Percentiles rank a stretch among this genome's conserved stretches.
These are phyloP conservation scores for Heteropelma amictum DNA, from an alignment of 2,888 invertebrate species.

Conservation along the genomic window DNA sequence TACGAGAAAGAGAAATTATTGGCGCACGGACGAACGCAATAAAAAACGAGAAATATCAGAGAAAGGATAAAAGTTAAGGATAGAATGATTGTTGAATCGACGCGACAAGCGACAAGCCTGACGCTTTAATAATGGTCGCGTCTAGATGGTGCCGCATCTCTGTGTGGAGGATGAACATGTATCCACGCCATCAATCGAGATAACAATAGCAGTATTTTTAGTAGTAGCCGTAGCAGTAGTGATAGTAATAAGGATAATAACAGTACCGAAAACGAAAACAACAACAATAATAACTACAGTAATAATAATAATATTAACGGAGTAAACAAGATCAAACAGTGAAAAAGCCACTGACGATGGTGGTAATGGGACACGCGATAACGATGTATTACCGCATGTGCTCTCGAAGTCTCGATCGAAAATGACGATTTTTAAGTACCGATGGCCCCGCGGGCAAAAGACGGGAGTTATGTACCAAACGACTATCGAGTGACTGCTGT, in stretches of 20 bases:
- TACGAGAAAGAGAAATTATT: slow-evolving; percentile 31
- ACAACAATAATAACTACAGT: slow-evolving; percentile 44
- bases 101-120: not conserved
- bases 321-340: slow-evolving; percentile 30
- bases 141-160: too few relatives aligned
- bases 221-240: slow-evolving; percentile 42
- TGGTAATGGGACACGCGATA: slow-evolving; percentile 17
- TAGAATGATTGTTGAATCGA: too few relatives aligned
- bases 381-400: not conserved
- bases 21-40: not conserved
- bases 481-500: slow-evolving; percentile 43
- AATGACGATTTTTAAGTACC: too few relatives aligned
- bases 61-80: too few relatives aligned
- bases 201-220: slow-evolving; percentile 60
- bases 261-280: slow-evolving; percentile 42
- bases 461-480: slow-evolving; percentile 11
- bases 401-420: slow-evolving; percentile 5
- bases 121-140: slow-evolving; percentile 11
- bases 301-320: slow-evolving; percentile 55
- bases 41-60: not conserved
- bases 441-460: slow-evolving; percentile 13
- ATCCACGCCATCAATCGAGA: slow-evolving; percentile 46
- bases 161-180: too few relatives aligned
- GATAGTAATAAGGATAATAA: slow-evolving; percentile 44
- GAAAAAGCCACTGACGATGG: slow-evolving; percentile 43